A percentile compares a stretch with the other conserved stretches of the same genome.
Conservation (phyloP, 2,113 vertebrate genomes). For the Anhinga rufa region DNA sequence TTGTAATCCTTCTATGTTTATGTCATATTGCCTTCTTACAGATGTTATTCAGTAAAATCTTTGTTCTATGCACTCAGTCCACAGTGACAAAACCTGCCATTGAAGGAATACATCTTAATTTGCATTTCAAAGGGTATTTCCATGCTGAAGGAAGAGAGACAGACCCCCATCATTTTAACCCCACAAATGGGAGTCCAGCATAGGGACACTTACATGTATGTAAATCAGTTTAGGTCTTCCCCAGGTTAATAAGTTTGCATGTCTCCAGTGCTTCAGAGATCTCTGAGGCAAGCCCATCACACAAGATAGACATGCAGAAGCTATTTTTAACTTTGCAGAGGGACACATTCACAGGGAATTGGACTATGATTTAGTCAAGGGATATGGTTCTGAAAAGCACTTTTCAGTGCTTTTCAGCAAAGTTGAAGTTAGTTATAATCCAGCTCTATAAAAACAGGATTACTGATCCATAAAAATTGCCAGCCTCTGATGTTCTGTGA, state of each 20-base stretch:
- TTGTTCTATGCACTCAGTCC: background rate
- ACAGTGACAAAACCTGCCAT: background rate
- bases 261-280: background rate
- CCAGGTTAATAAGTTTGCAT: background rate
- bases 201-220: background rate
- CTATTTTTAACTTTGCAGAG: background rate
- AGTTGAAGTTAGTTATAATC: background rate
- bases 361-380: background rate
- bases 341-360: background rate
- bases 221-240: background rate
- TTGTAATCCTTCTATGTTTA: background rate
- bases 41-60: background rate
- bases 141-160: background rate
- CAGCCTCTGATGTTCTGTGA: background rate
- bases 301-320: background rate
- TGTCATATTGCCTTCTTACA: background rate
- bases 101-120: background rate
- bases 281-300: background rate
- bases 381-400: background rate
- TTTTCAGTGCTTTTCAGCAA: background rate
- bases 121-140: background rate
- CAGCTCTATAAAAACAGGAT: background rate
- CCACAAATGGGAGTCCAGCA: background rate
- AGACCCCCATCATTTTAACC: background rate
- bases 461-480: background rate